Percentiles rank a stretch among this genome's conserved stretches.
phyloP scores from a whole-genome alignment of 1,140 invertebrate genomes.

The Heterodera carotae region DNA sequence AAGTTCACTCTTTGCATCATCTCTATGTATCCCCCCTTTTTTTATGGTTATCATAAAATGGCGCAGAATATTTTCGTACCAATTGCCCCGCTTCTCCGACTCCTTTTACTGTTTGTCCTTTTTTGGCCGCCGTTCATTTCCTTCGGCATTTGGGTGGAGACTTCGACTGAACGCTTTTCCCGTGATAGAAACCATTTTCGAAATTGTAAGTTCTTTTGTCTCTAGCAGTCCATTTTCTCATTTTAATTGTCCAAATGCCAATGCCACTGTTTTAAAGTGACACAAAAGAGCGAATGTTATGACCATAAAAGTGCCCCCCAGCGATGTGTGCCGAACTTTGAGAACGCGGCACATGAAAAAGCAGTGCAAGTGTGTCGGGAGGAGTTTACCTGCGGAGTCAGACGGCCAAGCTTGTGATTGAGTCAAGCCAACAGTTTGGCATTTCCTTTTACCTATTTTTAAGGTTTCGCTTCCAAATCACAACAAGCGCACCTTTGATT shows the following conservation, averaged over 20 bases:
- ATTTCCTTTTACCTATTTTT: background rate
- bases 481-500: too few relatives aligned
- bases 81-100: too few relatives aligned
- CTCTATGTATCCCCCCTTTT: too few relatives aligned
- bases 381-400: slow-evolving; percentile 82
- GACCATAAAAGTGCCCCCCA: slow-evolving; percentile 69
- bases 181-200: slow-evolving; percentile 4
- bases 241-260: slow-evolving; percentile 2
- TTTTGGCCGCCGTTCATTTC: too few relatives aligned
- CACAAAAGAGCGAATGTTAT: slow-evolving; percentile 66
- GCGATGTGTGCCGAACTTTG: slow-evolving; percentile 90
- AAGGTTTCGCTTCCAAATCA: background rate
- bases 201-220: background rate
- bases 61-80: too few relatives aligned
- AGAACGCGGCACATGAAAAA: slow-evolving; percentile 86
- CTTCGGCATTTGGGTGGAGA: background rate
- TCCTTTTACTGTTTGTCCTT: too few relatives aligned
- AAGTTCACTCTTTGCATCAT: too few relatives aligned
- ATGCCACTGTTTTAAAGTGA: background rate
- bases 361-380: slow-evolving; percentile 78
- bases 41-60: too few relatives aligned
- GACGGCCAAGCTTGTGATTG: slow-evolving; percentile 70
- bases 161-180: slow-evolving; percentile 1
- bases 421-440: background rate
- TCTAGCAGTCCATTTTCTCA: background rate